These are phyloP conservation scores for Aurelia aurita complex sp. Pacific DNA, from an alignment of 30 jellyfish, hydroid and myxozoan genomes.

Conservation along the genomic window DNA sequence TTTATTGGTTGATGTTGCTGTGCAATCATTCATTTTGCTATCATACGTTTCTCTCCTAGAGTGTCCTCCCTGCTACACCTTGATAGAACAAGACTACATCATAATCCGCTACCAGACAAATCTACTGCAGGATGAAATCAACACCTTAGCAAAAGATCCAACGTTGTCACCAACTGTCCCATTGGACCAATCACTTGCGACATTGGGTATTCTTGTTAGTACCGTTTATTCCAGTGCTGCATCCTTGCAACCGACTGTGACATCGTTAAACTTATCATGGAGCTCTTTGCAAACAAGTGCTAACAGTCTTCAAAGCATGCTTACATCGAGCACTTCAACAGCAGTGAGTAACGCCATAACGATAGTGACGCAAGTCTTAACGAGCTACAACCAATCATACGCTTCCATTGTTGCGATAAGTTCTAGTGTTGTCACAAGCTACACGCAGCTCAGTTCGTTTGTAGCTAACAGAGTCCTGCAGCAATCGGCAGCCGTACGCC, in stretches of 20 bases:
- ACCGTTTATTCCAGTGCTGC: slow-evolving; percentile 56
- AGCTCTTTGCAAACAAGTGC: slow-evolving; percentile 49
- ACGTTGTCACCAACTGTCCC: slow-evolving; percentile 62
- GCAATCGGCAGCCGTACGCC: slow-evolving; percentile 82
- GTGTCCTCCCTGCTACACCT: slow-evolving; percentile 95
- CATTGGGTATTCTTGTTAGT: slow-evolving; percentile 29
- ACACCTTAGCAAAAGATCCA: slow-evolving; percentile 29
- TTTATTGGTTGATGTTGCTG: no score
- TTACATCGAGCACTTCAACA: slow-evolving; percentile 42
- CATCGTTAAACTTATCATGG: slow-evolving; percentile 77
- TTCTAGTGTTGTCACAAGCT: slow-evolving; percentile 47
- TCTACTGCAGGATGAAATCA: slow-evolving; percentile 54
- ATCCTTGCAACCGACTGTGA: slow-evolving; percentile 42
- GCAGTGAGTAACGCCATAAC: slow-evolving; percentile 34
- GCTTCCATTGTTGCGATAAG: slow-evolving; percentile 66
- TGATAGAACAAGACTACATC: slow-evolving; percentile 78
- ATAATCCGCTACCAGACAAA: slow-evolving; percentile 51
- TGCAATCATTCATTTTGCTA: no score
- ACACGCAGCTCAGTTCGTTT: slow-evolving; percentile 53
- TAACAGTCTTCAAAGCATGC: slow-evolving; percentile 34
- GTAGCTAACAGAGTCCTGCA: slow-evolving; percentile 72
- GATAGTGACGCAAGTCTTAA: slow-evolving; percentile 30
- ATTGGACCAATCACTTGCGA: slow-evolving; percentile 75
- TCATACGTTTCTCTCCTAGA: slow-evolving; percentile 23
- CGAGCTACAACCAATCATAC: slow-evolving; percentile 75